phyloP scores from a whole-genome alignment of 2,888 invertebrate species.

The Plebejus anna region DNA sequence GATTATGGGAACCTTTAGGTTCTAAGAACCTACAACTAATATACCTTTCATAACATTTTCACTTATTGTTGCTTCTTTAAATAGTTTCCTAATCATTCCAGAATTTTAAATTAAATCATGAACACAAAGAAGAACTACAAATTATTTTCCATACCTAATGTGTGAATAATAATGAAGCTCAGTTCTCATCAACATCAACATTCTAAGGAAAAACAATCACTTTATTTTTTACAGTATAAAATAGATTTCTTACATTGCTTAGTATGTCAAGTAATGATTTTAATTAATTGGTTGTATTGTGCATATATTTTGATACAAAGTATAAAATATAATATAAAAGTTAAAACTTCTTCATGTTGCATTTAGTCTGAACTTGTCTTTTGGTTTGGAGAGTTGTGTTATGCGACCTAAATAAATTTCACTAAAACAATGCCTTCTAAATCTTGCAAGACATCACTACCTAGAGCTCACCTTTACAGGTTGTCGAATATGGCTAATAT shows the following conservation, averaged over 20 bases:
- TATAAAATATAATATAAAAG: not conserved
- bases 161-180: not conserved
- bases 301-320: not conserved
- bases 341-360: not conserved
- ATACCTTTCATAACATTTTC: not conserved
- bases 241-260: not conserved
- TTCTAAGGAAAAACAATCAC: constrained; percentile 3
- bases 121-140: not conserved
- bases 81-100: not conserved
- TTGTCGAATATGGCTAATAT: constrained; percentile 5
- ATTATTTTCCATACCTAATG: not conserved
- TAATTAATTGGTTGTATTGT: not conserved
- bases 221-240: not conserved
- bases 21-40: not conserved
- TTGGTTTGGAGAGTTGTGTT: constrained; percentile 2
- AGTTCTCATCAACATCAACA: not conserved
- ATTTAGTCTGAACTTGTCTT: not conserved
- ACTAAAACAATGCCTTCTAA: constrained; percentile 14
- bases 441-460: constrained; percentile 12
- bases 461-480: constrained; percentile 21
- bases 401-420: not conserved
- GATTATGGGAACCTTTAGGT: not conserved
- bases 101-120: not conserved
- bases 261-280: not conserved
- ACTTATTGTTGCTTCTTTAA: not conserved